phyloP scores from a whole-genome alignment of 2,113 vertebrate species.

The Perccottus glenii region DNA sequence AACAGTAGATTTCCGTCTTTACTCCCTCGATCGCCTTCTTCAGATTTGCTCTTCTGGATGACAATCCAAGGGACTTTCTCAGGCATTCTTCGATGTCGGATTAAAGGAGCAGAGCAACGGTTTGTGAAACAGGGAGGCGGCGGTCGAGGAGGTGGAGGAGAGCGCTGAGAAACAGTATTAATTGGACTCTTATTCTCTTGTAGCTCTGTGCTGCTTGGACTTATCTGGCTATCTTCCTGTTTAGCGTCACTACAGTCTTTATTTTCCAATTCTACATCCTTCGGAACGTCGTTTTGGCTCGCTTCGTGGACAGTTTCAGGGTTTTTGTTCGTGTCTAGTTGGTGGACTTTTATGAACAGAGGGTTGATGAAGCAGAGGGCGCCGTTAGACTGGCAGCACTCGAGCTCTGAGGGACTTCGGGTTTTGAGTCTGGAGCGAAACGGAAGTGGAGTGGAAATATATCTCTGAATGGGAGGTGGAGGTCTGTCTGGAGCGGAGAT shows the following conservation, averaged over 20 bases:
- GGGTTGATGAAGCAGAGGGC: constrained; percentile 97
- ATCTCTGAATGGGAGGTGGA: constrained; percentile 25
- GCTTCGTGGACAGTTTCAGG: constrained; percentile 52
- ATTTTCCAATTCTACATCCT: not conserved
- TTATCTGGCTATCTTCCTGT: not conserved
- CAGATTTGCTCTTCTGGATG: constrained; percentile 61
- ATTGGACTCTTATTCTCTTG: not conserved
- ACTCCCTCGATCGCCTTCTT: constrained; percentile 47
- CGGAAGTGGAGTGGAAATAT: constrained; percentile 57
- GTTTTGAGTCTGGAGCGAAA: constrained; percentile 78
- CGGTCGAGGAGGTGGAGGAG: constrained; percentile 63
- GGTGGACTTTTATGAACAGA: constrained; percentile 91
- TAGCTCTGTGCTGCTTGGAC: not conserved
- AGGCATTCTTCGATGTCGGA: constrained; percentile 81
- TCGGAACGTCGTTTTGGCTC: constrained; percentile 34
- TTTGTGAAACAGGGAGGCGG: constrained; percentile 50
- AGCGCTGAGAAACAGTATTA: not conserved
- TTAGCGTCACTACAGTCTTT: not conserved
- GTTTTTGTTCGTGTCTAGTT: constrained; percentile 66
- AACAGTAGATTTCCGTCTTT: constrained; percentile 46
- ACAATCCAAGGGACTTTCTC: constrained; percentile 80
- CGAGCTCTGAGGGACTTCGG: constrained; percentile 87
- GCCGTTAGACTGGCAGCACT: constrained; percentile 89
- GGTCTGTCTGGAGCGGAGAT: constrained; percentile 63
- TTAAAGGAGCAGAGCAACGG: constrained; percentile 29